Percentiles rank a stretch among this genome's conserved stretches.
Evolutionary conservation across 2,888 invertebrate species (phyloP).

Genomic region (Andrena camellia): DNA sequence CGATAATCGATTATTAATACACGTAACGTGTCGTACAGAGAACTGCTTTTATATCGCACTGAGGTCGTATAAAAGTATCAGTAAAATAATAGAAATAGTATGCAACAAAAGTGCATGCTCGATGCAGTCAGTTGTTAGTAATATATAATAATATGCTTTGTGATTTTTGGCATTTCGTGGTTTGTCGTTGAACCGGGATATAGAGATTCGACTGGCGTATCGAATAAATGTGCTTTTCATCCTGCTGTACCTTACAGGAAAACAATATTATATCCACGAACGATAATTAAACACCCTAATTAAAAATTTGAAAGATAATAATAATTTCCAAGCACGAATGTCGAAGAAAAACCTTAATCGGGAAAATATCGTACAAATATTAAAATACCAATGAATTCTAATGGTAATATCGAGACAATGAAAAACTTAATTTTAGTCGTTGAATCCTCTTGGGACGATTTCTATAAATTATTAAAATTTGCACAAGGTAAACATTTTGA

Average conservation of each 20-base stretch:
- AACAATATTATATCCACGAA: background rate
- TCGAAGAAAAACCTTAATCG: background rate
- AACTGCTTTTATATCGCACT: conserved; percentile 21
- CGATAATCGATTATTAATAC: conserved; percentile 57
- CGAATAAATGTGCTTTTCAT: background rate
- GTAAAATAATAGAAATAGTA: conserved; percentile 13
- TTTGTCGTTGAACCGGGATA: background rate
- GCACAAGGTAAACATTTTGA: too few species aligned
- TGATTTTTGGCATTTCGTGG: background rate
- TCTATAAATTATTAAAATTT: too few species aligned
- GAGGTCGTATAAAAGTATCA: conserved; percentile 19
- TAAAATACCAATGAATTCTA: too few species aligned
- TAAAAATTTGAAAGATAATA: background rate
- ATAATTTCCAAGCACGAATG: background rate
- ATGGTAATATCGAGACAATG: too few species aligned
- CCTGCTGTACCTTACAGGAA: background rate
- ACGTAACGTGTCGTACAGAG: conserved; percentile 9
- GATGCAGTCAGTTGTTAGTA: background rate
- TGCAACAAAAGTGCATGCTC: background rate
- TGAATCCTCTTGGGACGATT: too few species aligned
- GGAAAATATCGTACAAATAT: too few species aligned
- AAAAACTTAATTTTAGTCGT: too few species aligned
- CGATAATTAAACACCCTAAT: background rate
- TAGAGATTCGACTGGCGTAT: background rate
- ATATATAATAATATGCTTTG: background rate